Evolutionary conservation across 2,113 vertebrate species (phyloP), one percentile per base, ranked within the genome.

Genomic region (Megalops atlanticus): DNA sequence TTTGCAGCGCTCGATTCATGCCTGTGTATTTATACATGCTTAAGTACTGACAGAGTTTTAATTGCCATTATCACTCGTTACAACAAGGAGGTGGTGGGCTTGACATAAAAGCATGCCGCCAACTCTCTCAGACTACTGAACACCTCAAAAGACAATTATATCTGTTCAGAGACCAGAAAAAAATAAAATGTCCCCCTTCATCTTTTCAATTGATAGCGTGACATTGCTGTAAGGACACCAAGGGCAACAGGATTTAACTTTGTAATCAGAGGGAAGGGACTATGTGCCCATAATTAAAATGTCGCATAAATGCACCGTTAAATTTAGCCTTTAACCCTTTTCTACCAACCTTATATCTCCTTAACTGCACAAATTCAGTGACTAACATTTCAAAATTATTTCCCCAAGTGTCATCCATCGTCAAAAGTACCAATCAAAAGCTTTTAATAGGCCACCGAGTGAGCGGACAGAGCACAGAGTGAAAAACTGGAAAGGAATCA

Each of bases 121-220:
- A 75, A 83, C 82, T 87, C 90, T 87, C 79, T 27, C 0, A 84
- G 88, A 88, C 80, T 80, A 35, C 80, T 79, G 81, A 79, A 80
- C 77, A 88, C 84, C 90, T 90, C 89, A 90, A 86, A 90, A 88
- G 79, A 90, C 83, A 90, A 93, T 89, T 88, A 87, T 86, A 88
- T 87, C 83, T 90, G 87, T 83, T 88, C 86, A 80, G 73, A 24
- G 69, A 87, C 77, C 83, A 80, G 84, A 84, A 85, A 80, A 40
- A 64, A 39, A 64, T 36, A 39, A 36, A 24, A 64, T 43, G 74
- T 83, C 76, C 77, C 83, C 88, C 88, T 91, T 92, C 84, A 88
- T 91, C 86, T 86, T 69, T 79, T 71, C 80, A 83, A 83, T 85
- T 88, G 88, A 88, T 84, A 86, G 85, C 80, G 1, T 91, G 89